Evolutionary conservation across 2,888 invertebrate genomes (phyloP), one percentile per base, ranked within the genome.

Genomic region (Drosophila formosana): DNA sequence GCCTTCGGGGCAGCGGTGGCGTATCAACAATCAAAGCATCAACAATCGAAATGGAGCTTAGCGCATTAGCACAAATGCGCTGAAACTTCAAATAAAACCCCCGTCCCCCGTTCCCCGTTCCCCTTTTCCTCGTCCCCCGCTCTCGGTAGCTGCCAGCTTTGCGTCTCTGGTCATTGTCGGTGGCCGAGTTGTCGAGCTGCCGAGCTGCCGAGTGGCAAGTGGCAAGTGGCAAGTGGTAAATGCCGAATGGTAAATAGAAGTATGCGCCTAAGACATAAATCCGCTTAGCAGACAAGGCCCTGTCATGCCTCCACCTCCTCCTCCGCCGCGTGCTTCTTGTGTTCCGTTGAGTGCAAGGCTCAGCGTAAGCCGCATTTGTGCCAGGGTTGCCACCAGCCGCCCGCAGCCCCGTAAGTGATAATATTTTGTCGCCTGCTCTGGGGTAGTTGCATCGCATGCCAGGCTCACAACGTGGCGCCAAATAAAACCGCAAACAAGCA

Each of bases 401-500:
- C 18, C n/a, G 25, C 3, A 18, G 37, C 28, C 26, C 26, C 5
- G 52, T 39, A 47, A 70, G 53, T 47, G 50, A 62, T 28, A 75
- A 66, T 66, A 71, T 66, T 70, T 70, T 66, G 32, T 39, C 50
- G 45, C 56, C 60, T 25, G 26, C 45, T 39, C 32, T 26, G 28
- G 6, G 34, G 18, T 23, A 6, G 32, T 32, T 32, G 32, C 32
- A 32, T 32, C 26, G 37, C 26, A 26, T 41, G 41, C 46, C 74
- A 23, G 51, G 56, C 37, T 23, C 23, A 45, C 45, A 23, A 26
- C 41, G 30, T 25, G 56, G 43, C 5, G 45, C 51, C 53, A 62
- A 32, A 56, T 52, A 66, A 70, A 62, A 70, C 78, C 75, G 63
- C 77, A 72, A 58, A 71, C 67, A 78, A 72, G 81, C 81, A 80